Percentiles rank a stretch among this genome's conserved stretches.
Evolutionary conservation across 2,797 vertebrate genomes (phyloP).

Genomic region (Platalea minor): DNA sequence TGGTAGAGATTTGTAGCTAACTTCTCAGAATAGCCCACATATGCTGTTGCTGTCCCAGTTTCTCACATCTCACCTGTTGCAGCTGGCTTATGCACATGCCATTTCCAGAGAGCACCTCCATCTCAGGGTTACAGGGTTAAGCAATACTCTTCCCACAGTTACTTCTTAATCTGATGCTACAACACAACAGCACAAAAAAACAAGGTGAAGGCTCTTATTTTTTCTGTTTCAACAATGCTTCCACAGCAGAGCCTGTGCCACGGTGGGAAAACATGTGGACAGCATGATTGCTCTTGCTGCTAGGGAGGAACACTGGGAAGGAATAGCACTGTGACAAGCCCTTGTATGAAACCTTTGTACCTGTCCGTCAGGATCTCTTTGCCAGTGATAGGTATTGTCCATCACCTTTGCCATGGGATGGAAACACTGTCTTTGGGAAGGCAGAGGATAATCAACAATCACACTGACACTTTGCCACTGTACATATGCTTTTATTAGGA

Average conservation of each 20-base stretch:
- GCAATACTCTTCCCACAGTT: not conserved
- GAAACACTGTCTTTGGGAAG: not conserved
- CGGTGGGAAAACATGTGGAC: not conserved
- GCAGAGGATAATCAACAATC: not conserved
- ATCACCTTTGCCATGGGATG: not conserved
- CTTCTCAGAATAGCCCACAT: not conserved
- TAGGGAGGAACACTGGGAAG: not conserved
- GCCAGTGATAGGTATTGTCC: not conserved
- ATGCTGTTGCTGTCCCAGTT: not conserved
- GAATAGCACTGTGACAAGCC: not conserved
- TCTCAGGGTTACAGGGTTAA: not conserved
- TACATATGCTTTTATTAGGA: not conserved
- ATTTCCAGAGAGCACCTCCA: not conserved
- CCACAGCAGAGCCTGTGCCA: not conserved
- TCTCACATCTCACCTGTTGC: not conserved
- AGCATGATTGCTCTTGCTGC: not conserved
- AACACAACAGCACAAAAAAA: not conserved
- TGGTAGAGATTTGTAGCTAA: not conserved
- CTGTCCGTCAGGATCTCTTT: not conserved
- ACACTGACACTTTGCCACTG: not conserved
- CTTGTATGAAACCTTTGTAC: not conserved
- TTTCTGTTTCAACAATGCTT: not conserved
- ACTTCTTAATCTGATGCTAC: not conserved
- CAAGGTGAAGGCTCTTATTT: not conserved
- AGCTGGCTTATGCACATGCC: not conserved